phyloP scores from a whole-genome alignment of 2,797 vertebrate genomes.

The Acropternis orthonyx region DNA sequence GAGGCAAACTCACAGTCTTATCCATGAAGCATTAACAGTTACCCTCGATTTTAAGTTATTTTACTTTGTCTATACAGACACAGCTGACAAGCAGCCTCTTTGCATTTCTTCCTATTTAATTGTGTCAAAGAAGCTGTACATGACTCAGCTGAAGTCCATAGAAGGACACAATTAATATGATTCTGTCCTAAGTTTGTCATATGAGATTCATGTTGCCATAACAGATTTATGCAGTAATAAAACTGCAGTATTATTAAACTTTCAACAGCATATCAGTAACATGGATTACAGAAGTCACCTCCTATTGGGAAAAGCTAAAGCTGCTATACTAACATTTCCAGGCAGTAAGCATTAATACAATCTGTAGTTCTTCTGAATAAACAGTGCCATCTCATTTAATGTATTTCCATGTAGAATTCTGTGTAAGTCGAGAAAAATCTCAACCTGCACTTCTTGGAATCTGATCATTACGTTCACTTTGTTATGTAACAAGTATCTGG shows the following conservation, averaged over 20 bases:
- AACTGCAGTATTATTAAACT: slow-evolving; percentile 12
- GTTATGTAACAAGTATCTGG: background rate
- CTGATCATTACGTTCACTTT: background rate
- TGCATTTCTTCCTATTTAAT: background rate
- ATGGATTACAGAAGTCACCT: background rate
- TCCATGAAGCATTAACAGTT: background rate
- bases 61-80: background rate
- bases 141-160: slow-evolving; percentile 1
- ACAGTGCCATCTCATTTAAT: background rate
- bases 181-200: slow-evolving; percentile 37
- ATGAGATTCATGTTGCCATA: slow-evolving; percentile 7
- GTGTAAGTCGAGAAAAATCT: background rate
- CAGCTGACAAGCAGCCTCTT: background rate
- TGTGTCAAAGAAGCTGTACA: background rate
- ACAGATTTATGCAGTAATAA: slow-evolving; percentile 35
- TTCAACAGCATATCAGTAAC: background rate
- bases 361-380: background rate
- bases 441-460: background rate
- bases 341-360: background rate
- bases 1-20: background rate
- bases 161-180: slow-evolving; percentile 20
- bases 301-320: background rate
- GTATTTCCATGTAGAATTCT: background rate
- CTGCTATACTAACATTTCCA: background rate
- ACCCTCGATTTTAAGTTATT: background rate